These are phyloP conservation scores for Hippocampus kuda DNA, from an alignment of 2,797 vertebrate species.

Conservation along the genomic window DNA sequence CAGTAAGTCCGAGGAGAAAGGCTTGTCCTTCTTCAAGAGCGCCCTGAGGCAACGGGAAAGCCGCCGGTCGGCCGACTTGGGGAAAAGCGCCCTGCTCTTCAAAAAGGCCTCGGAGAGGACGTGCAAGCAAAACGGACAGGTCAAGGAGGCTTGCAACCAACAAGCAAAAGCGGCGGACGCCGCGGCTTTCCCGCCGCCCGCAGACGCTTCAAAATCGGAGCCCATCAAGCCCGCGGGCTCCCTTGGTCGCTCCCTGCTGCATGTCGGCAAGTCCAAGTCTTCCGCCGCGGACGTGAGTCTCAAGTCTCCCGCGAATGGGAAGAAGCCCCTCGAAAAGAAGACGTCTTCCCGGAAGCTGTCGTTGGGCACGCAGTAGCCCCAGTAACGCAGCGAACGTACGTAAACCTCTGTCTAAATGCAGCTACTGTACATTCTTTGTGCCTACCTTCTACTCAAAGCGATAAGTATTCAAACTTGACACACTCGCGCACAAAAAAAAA, in stretches of 20 bases:
- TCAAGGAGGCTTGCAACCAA: constrained; percentile 57
- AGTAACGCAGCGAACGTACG: constrained; percentile 69
- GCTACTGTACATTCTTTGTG: constrained; percentile 76
- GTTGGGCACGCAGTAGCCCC: constrained; percentile 84
- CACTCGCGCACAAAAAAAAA: neutral
- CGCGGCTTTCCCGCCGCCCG: constrained; percentile 46
- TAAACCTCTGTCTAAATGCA: constrained; percentile 65
- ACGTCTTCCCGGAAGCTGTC: constrained; percentile 77
- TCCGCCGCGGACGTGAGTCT: constrained; percentile 72
- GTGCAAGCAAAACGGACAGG: constrained; percentile 64
- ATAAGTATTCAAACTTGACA: constrained; percentile 8
- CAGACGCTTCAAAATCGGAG: constrained; percentile 43
- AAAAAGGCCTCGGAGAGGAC: constrained; percentile 75
- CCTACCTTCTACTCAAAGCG: constrained; percentile 63
- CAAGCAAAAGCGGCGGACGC: constrained; percentile 35
- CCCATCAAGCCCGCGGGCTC: constrained; percentile 70
- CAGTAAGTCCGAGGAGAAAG: constrained; percentile 91
- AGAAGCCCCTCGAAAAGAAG: constrained; percentile 74
- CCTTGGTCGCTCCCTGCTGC: constrained; percentile 78
- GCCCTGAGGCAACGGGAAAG: constrained; percentile 91
- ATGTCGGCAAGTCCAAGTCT: constrained; percentile 85
- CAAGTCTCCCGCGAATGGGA: constrained; percentile 73
- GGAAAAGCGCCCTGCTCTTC: constrained; percentile 78
- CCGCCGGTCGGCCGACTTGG: constrained; percentile 86
- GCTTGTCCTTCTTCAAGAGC: constrained; percentile 89